Conservation (phyloP, 2,888 invertebrate species). For the Drosophila tripunctata region DNA sequence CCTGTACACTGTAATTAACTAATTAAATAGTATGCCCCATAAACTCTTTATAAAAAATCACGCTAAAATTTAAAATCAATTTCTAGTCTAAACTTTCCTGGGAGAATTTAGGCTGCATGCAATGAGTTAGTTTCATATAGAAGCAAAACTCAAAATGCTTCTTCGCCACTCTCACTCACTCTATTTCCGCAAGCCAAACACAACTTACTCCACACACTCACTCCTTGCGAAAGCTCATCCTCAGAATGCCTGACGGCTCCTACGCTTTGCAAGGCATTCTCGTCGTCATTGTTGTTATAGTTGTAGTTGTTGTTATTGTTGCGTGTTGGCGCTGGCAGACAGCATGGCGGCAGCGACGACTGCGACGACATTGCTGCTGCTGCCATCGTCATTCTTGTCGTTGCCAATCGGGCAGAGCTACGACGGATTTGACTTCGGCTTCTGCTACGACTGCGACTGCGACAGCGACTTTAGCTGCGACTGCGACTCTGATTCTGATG, state of each 20-base stretch:
- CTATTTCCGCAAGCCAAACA: no score
- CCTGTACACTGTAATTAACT: no score
- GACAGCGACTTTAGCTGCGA: slow-evolving; percentile 19
- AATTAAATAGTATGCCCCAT: no score
- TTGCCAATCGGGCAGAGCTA: slow-evolving; percentile 29
- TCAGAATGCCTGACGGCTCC: slow-evolving; percentile 57
- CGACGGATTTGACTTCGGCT: slow-evolving; percentile 14
- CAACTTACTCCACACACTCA: not conserved
- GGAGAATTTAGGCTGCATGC: not conserved
- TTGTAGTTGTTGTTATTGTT: slow-evolving; percentile 64
- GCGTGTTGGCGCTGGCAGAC: slow-evolving; percentile 78
- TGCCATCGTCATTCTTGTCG: slow-evolving; percentile 52
- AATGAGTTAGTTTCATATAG: not conserved
- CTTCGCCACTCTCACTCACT: not conserved
- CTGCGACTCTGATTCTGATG: slow-evolving; percentile 1
- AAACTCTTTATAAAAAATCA: no score
- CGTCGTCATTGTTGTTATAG: slow-evolving; percentile 59
- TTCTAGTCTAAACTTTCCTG: not conserved
- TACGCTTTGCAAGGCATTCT: slow-evolving; percentile 51
- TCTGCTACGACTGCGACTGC: slow-evolving; percentile 14
- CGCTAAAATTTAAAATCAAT: not conserved
- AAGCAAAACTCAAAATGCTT: not conserved
- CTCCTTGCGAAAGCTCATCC: slow-evolving; percentile 29
- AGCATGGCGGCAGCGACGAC: slow-evolving; percentile 63
- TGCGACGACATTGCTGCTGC: slow-evolving; percentile 22